Evolutionary conservation across 2,888 invertebrate genomes (phyloP), one percentile per base, ranked within the genome.

Genomic region (Watsonalla binaria): DNA sequence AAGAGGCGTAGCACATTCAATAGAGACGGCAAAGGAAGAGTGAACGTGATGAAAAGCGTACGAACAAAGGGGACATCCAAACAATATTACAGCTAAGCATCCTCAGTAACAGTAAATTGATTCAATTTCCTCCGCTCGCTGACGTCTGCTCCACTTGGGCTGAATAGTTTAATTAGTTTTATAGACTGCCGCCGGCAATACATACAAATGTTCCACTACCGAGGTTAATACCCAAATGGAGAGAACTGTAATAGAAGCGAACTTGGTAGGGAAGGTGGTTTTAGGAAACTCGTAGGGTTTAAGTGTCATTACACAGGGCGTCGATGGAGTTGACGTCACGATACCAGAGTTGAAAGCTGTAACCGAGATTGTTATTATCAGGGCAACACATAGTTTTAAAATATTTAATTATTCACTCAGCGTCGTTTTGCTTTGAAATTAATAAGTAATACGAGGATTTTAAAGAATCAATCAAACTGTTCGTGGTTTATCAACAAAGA

Each of bases 131-230:
- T 49, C 4, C 42, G 51, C 48, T 49, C 34, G 8, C 42, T n/a
- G 14, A 51, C 51, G 48, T 37, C 49, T 15, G 14, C 37, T 39
- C 37, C 37, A 49, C 49, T 49, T 14, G 37, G 54, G 45, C 42
- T 45, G 52, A 15, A 42, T 52, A 57, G 54, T 62, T 57, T 58
- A 59, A 62, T 61, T 64, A 59, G 59, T 64, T 64, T 62, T 54
- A 59, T 56, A 37, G 47, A 52, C 49, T 51, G 52, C 49, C 45
- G 33, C 46, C 24, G 47, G 50, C 46, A 51, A 51, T 54, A 53
- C 42, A 49, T 39, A 39, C 49, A 49, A 56, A 54, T 53, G 54
- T 54, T 58, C 54, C 49, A 9, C 6, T 15, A 5, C 37, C 37
- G 35, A 37, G 49, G 9, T 48, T 39, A 49, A 15, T 39, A 42